A percentile compares a stretch with the other conserved stretches of the same genome.
Evolutionary conservation across 2,797 vertebrate genomes (phyloP).

Genomic region (Hypotaenidia okinawae): DNA sequence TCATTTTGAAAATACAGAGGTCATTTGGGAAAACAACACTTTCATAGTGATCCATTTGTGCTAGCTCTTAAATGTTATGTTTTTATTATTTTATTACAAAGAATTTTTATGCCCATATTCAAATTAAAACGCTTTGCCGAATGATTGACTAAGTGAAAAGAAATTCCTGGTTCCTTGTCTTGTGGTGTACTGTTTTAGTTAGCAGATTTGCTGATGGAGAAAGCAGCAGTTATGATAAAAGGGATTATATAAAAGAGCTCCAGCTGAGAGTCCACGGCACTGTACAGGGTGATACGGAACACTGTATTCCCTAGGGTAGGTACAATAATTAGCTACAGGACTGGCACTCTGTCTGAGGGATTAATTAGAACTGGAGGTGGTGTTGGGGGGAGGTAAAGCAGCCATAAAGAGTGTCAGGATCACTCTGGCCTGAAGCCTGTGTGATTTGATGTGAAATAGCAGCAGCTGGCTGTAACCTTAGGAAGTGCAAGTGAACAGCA

Average conservation of each 20-base stretch:
- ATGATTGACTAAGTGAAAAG: constrained; percentile 4
- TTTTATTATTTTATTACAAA: background rate
- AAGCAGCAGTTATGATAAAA: constrained; percentile 54
- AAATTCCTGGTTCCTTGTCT: constrained; percentile 17
- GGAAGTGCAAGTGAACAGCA: constrained; percentile 72
- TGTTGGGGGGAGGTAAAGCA: background rate
- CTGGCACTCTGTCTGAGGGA: constrained; percentile 12
- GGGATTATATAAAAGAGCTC: constrained; percentile 37
- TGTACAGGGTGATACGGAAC: constrained; percentile 33
- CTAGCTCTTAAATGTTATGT: background rate
- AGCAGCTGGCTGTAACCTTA: constrained; percentile 72
- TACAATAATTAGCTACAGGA: constrained; percentile 48
- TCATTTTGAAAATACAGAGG: background rate
- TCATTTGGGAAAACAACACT: background rate
- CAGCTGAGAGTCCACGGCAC: background rate
- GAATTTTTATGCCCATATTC: background rate
- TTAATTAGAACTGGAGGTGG: constrained; percentile 62
- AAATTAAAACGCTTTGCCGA: background rate
- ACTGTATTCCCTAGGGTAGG: constrained; percentile 27
- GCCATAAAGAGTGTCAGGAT: constrained; percentile 41
- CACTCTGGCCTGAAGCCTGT: constrained; percentile 48
- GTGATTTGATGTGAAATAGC: constrained; percentile 63
- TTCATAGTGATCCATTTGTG: background rate
- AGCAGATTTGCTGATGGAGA: constrained; percentile 49
- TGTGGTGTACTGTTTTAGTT: background rate